Evolutionary conservation across 2,888 invertebrate genomes (phyloP), one percentile per base, ranked within the genome.

Genomic region (Pocota personata): DNA sequence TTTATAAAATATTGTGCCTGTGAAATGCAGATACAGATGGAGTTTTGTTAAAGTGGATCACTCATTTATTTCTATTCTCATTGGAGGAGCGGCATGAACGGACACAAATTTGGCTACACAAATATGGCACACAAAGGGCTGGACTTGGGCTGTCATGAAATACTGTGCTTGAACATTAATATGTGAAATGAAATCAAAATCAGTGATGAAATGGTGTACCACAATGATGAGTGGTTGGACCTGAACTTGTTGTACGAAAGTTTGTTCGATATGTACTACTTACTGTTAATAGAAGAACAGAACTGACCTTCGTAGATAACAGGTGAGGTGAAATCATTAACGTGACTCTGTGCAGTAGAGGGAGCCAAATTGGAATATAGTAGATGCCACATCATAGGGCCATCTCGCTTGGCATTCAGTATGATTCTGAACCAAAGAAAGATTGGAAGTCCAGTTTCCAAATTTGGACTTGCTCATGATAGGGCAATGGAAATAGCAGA

Each of bases 1-100:
- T 90, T 91, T 90, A 91, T 91, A 88, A 64, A 86, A 60, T 67
- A 76, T 67, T 89, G 90, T 76, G 91, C 91, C 91, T 91, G 92
- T 89, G 89, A 90, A 88, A 79, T 88, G 82, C 83, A 88, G 79
- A 88, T 88, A 86, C 79, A 83, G 55, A 87, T 75, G 84, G 52
- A 67, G 67, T 76, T 86, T 72, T 14, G 58, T 86, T 82, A 82
- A 67, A 66, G 19, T 7, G 10, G 10, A 12, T 78, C 64, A 82
- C 71, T 83, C 78, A 78, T 62, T 77, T 69, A 35, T 62, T 46
- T 46, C 37, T 16, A 43, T 58, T 72, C 14, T 24, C 40, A 32
- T 48, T 27, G 16, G 14, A 32, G 57, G 1, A 16, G 16, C n/a
- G 37, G 32, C 35, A 58, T 3, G 5, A 48, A 37, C 27, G 4